These are phyloP conservation scores for Leptatherina wallacei DNA, from an alignment of 2,797 vertebrate genomes.

Conservation along the genomic window DNA sequence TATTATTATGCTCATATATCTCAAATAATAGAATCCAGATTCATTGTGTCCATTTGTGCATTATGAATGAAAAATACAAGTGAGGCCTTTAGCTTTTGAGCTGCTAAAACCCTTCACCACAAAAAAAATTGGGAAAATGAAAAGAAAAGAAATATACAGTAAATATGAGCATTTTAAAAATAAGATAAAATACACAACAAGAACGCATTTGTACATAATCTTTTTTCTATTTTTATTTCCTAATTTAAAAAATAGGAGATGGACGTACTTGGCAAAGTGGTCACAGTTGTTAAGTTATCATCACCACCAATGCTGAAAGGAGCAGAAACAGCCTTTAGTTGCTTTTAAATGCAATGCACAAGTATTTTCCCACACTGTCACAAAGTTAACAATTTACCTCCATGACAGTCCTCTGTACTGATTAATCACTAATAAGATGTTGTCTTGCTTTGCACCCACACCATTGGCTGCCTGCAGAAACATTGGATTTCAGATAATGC, in stretches of 20 bases:
- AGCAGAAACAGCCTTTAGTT: constrained; percentile 18
- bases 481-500: constrained; percentile 23
- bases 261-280: constrained; percentile 93
- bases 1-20: too few relatives aligned
- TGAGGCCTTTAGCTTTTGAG: not conserved
- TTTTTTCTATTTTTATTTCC: not conserved
- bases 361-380: not conserved
- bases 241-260: not conserved
- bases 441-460: constrained; percentile 81
- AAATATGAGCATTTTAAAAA: too few relatives aligned
- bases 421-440: constrained; percentile 79
- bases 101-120: not conserved
- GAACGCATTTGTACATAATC: too few relatives aligned
- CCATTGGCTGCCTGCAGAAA: constrained; percentile 88
- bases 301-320: constrained; percentile 91
- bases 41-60: too few relatives aligned
- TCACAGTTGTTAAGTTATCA: constrained; percentile 81
- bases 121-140: too few relatives aligned
- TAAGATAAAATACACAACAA: too few relatives aligned
- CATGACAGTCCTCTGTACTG: constrained; percentile 92
- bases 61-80: too few relatives aligned
- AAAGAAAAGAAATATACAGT: too few relatives aligned
- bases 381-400: constrained; percentile 79
- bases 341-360: constrained; percentile 5
- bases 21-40: too few relatives aligned